Conservation (phyloP, 2,113 vertebrate genomes). For the Mastomys natalensis region DNA sequence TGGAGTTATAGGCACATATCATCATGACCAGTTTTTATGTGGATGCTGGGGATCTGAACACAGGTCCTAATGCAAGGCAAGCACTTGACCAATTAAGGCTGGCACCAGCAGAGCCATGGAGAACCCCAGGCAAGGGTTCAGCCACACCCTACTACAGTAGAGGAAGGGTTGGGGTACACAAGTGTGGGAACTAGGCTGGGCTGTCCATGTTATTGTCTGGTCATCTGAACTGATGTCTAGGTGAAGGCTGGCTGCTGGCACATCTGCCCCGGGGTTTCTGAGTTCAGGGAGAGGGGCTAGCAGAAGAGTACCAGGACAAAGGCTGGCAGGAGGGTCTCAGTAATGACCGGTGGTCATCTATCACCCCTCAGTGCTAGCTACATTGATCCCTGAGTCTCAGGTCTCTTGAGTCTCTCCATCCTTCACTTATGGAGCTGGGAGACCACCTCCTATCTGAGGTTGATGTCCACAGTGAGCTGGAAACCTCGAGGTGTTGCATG, state of each 20-base stretch:
- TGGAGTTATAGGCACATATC: neutral
- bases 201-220: neutral
- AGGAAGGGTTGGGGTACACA: neutral
- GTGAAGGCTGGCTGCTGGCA: too few relatives aligned
- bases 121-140: neutral
- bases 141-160: neutral
- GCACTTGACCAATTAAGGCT: neutral
- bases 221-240: neutral
- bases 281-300: neutral
- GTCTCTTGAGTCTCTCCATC: neutral
- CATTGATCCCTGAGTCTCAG: neutral
- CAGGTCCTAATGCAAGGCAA: neutral
- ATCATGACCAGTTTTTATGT: neutral
- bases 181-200: neutral
- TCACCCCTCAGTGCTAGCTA: neutral
- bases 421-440: neutral
- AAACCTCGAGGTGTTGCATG: neutral
- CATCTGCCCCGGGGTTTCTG: neutral
- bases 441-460: neutral
- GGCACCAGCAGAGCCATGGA: neutral
- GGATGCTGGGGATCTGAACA: neutral
- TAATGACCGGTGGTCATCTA: neutral
- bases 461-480: neutral
- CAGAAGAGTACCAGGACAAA: neutral
- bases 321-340: neutral